Evolutionary conservation across 92 coral and sea anemone genomes (phyloP).

Genomic region (Porites lobata): DNA sequence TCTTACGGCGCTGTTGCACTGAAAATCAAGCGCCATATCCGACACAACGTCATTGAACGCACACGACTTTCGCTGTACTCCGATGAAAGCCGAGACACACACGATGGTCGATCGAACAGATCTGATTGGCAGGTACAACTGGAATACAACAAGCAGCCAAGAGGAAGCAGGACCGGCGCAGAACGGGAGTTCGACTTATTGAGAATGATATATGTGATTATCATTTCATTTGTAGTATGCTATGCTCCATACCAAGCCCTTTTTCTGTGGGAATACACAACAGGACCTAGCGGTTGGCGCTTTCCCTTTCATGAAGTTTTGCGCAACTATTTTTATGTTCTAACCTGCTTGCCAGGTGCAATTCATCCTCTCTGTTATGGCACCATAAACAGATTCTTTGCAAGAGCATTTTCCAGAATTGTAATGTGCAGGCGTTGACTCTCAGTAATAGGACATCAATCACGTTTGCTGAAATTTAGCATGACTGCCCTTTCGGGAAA

Average conservation of each 20-base stretch:
- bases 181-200: slow-evolving; percentile 75
- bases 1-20: slow-evolving; percentile 82
- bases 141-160: neutral
- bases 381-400: slow-evolving; percentile 74
- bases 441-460: too few species aligned
- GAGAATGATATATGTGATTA: slow-evolving; percentile 85
- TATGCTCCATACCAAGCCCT: slow-evolving; percentile 81
- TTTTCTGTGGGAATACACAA: slow-evolving; percentile 60
- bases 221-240: slow-evolving; percentile 70
- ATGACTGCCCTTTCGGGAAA: too few species aligned
- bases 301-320: slow-evolving; percentile 26
- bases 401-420: slow-evolving; percentile 67
- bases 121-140: neutral
- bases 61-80: slow-evolving; percentile 11
- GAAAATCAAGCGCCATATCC: slow-evolving; percentile 67
- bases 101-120: neutral
- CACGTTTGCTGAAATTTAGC: too few species aligned
- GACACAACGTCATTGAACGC: slow-evolving; percentile 30
- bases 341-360: slow-evolving; percentile 72
- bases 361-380: slow-evolving; percentile 81
- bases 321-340: slow-evolving; percentile 42
- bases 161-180: slow-evolving; percentile 1
- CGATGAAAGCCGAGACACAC: slow-evolving; percentile 25
- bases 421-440: slow-evolving; percentile 69
- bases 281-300: neutral